Evolutionary conservation across 2,888 invertebrate species (phyloP).

Genomic region (Falcaria lacertinaria): DNA sequence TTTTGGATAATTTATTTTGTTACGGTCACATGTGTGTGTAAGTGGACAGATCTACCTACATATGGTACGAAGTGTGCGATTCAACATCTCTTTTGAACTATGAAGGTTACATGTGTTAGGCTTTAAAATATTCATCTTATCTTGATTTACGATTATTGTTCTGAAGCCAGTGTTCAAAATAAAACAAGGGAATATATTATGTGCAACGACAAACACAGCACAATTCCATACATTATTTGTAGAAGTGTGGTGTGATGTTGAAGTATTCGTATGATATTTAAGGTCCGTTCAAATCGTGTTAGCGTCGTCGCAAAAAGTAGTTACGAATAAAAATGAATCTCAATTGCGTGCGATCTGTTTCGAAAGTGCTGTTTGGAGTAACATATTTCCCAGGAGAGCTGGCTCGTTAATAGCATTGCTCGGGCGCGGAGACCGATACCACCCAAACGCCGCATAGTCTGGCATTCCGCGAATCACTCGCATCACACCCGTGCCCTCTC

Average conservation of each 20-base stretch:
- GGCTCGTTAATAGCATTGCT: constrained; percentile 20
- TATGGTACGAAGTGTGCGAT: constrained; percentile 8
- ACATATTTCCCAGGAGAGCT: constrained; percentile 31
- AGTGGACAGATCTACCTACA: constrained; percentile 6
- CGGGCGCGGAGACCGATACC: constrained; percentile 20
- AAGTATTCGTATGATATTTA: constrained; percentile 6
- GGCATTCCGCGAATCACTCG: constrained; percentile 41
- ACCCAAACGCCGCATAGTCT: constrained; percentile 31
- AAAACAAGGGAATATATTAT: constrained; percentile 4
- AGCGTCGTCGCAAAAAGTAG: not conserved
- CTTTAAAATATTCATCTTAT: constrained; percentile 1
- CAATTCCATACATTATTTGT: not conserved
- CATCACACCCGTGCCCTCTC: constrained; percentile 24
- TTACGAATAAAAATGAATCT: not conserved
- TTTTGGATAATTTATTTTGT: constrained; percentile 26
- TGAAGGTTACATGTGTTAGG: constrained; percentile 1
- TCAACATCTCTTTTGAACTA: not conserved
- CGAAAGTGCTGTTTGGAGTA: constrained; percentile 11
- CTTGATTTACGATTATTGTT: constrained; percentile 4
- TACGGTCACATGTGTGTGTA: constrained; percentile 4
- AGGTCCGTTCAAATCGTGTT: constrained; percentile 9
- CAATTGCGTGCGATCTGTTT: not conserved
- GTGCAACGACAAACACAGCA: constrained; percentile 1
- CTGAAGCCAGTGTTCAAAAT: constrained; percentile 1
- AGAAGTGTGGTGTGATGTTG: constrained; percentile 5